phyloP scores from a whole-genome alignment of 2,888 invertebrate genomes.

The Meiosimyza platycephala region DNA sequence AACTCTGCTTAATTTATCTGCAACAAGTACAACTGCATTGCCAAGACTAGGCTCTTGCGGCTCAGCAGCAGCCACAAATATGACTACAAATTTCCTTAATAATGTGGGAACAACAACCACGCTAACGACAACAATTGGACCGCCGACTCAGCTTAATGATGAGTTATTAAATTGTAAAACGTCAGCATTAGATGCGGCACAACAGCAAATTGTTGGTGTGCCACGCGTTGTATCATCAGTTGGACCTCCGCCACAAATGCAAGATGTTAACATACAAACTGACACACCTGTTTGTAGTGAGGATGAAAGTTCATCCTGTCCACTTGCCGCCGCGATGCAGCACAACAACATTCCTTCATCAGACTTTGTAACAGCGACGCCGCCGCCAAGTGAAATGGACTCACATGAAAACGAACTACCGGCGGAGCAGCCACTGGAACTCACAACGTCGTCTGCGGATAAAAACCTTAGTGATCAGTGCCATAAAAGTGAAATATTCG shows the following conservation, averaged over 20 bases:
- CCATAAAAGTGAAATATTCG: conserved; percentile 29
- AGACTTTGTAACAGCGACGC: conserved; percentile 24
- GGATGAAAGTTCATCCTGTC: conserved; percentile 68
- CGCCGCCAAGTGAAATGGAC: conserved; percentile 33
- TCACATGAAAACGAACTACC: conserved; percentile 40
- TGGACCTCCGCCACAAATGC: conserved; percentile 71
- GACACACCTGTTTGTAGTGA: conserved; percentile 78
- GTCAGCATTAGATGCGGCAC: conserved; percentile 41
- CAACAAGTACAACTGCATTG: conserved; percentile 38
- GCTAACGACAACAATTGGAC: conserved; percentile 28
- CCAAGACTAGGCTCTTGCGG: conserved; percentile 40
- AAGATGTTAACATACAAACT: conserved; percentile 86
- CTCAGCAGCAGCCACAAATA: conserved; percentile 45
- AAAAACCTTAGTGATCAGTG: conserved; percentile 29
- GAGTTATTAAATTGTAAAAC: conserved; percentile 51
- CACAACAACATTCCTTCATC: conserved; percentile 34
- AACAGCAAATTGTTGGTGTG: conserved; percentile 46
- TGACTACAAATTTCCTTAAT: conserved; percentile 35
- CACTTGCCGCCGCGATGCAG: conserved; percentile 40
- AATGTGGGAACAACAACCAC: conserved; percentile 26
- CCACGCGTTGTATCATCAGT: conserved; percentile 35
- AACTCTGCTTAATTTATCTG: conserved; percentile 49
- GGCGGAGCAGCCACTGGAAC: conserved; percentile 55
- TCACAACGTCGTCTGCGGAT: conserved; percentile 56
- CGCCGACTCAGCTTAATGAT: conserved; percentile 44